phyloP scores from a whole-genome alignment of 2,113 vertebrate species.

The Lamprotornis superbus region DNA sequence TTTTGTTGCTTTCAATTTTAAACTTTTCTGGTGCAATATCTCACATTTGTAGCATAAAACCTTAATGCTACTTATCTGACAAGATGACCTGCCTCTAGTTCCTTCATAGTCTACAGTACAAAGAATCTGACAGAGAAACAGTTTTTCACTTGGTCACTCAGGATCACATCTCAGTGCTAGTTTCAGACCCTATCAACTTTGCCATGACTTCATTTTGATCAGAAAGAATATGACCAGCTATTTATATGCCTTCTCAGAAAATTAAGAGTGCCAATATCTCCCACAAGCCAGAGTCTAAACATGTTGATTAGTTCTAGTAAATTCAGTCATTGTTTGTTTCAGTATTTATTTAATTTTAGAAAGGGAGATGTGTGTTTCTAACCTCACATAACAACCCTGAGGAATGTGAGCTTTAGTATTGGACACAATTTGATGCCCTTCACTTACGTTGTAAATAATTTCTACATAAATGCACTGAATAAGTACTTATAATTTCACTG shows the following conservation, averaged over 20 bases:
- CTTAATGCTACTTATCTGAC: background rate
- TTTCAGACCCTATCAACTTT: background rate
- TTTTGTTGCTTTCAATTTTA: background rate
- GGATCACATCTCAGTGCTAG: background rate
- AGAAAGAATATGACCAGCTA: background rate
- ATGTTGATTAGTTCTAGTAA: background rate
- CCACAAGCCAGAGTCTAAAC: background rate
- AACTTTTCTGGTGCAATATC: background rate
- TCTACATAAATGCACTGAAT: background rate
- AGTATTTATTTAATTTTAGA: background rate
- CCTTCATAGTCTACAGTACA: background rate
- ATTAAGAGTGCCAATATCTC: background rate
- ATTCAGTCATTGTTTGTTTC: background rate
- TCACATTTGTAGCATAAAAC: background rate
- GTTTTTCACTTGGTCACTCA: background rate
- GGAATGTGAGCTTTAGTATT: background rate
- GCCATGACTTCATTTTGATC: background rate
- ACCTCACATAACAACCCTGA: background rate
- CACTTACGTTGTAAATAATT: background rate
- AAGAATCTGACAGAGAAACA: background rate
- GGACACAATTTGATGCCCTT: background rate
- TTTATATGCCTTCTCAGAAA: background rate
- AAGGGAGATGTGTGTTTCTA: background rate
- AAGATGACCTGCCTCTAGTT: background rate
- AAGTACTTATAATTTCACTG: background rate